Conservation (phyloP, 2,113 vertebrate genomes). For the Acrocephalus arundinaceus region DNA sequence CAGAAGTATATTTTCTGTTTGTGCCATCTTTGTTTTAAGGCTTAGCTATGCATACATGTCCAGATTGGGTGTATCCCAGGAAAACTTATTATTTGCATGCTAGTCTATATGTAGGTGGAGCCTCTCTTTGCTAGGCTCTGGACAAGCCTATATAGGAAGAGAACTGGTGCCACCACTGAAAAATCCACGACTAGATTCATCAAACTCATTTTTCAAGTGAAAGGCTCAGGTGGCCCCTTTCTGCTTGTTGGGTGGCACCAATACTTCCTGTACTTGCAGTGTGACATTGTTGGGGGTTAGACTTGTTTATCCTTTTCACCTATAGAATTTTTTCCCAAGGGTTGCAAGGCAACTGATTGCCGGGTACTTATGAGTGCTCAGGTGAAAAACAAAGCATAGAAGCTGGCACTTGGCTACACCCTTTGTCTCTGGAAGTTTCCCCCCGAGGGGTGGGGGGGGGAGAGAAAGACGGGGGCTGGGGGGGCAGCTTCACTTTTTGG, state of each 20-base stretch:
- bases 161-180: not conserved
- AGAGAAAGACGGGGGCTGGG: too few relatives aligned
- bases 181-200: not conserved
- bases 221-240: not conserved
- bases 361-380: too few relatives aligned
- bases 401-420: too few relatives aligned
- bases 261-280: rapidly evolving
- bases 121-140: not conserved
- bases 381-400: too few relatives aligned
- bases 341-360: too few relatives aligned
- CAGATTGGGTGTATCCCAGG: not conserved
- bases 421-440: too few relatives aligned
- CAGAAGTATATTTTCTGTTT: not conserved
- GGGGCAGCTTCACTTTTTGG: too few relatives aligned
- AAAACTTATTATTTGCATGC: not conserved
- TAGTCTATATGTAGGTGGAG: not conserved
- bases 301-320: too few relatives aligned
- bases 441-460: too few relatives aligned
- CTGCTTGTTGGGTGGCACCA: not conserved
- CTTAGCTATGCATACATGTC: not conserved
- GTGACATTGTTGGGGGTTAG: too few relatives aligned
- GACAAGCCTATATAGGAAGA: not conserved
- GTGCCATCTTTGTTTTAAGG: not conserved
- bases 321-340: too few relatives aligned
- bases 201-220: not conserved